These are phyloP conservation scores for Epinephelus cyanopodus DNA, from an alignment of 2,113 vertebrate species.

Conservation along the genomic window DNA sequence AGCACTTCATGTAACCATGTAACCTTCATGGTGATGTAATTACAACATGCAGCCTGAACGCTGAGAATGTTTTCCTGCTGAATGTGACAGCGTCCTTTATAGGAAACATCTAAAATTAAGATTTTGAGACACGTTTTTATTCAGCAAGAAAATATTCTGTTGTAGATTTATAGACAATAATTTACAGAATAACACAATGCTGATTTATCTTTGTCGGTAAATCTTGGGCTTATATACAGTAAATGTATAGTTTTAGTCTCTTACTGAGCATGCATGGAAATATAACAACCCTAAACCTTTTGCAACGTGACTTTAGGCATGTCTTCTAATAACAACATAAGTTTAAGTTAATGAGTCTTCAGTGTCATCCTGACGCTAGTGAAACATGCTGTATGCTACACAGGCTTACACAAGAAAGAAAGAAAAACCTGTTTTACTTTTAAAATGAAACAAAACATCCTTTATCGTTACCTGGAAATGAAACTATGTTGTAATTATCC, in stretches of 20 bases:
- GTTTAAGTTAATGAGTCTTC: neutral
- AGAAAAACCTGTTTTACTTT: neutral
- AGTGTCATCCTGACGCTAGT: neutral
- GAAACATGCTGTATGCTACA: neutral
- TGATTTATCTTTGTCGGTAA: neutral
- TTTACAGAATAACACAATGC: neutral
- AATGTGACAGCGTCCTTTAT: neutral
- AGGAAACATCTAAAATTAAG: neutral
- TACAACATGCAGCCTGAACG: constrained; percentile 10
- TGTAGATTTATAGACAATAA: constrained; percentile 4
- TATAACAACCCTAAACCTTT: neutral
- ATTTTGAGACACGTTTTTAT: neutral
- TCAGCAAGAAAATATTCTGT: constrained; percentile 27
- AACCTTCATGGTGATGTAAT: constrained; percentile 31
- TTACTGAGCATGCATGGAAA: neutral
- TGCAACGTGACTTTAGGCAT: neutral
- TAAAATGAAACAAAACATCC: neutral
- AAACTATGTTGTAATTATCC: neutral
- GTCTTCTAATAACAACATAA: neutral
- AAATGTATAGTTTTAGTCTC: neutral
- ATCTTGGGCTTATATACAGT: constrained; percentile 1
- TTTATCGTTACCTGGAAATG: neutral
- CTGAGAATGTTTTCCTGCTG: constrained; percentile 26
- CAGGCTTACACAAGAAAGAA: neutral
- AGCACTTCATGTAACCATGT: constrained; percentile 15